Evolutionary conservation across 2,888 invertebrate species (phyloP), one percentile per base, ranked within the genome.

Genomic region (Corbicula japonica): DNA sequence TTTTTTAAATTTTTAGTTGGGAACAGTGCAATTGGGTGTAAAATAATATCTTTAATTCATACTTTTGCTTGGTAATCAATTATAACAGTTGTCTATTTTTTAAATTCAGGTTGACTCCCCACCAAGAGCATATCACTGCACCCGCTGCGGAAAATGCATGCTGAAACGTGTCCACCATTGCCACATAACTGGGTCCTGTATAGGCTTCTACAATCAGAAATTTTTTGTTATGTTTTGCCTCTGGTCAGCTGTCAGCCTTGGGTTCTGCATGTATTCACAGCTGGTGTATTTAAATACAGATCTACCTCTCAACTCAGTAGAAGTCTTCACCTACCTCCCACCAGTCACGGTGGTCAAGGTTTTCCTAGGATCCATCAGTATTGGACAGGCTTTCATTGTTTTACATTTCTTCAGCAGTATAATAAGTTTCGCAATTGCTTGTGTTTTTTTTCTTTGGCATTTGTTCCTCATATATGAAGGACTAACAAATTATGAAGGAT

Each of bases 81-180:
- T n/a, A n/a, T n/a, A n/a, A n/a, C n/a, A n/a, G n/a, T n/a, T n/a
- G n/a, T n/a, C n/a, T n/a, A n/a, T 30, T 63, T 58, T 69, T 32
- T 54, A 26, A 32, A 86, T 85, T 60, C 84, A 90, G 85, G 71
- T 88, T 50, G 87, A 88, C 74, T 84, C 85, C 2, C 91, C 91
- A 60, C 90, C 89, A 0, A 84, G 93, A 60, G 90, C 91, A 26
- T 92, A 92, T 72, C 94, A 94, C 77, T 94, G 94, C 70, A 91
- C 91, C 12, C 69, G 92, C 10, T 94, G 94, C 80, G 88, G 92
- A 32, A 84, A 83, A 76, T 94, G 94, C 77, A 90, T 93, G 35
- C 86, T 94, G 54, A 91, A 93, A 23, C 91, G 93, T 73, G 94
- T 94, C 76, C 94, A 94, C 74, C 94, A 94, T 80, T 94, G 94